Evolutionary conservation across 2,888 invertebrate species (phyloP), one percentile per base, ranked within the genome.

Genomic region (Podotricha telesiphe): DNA sequence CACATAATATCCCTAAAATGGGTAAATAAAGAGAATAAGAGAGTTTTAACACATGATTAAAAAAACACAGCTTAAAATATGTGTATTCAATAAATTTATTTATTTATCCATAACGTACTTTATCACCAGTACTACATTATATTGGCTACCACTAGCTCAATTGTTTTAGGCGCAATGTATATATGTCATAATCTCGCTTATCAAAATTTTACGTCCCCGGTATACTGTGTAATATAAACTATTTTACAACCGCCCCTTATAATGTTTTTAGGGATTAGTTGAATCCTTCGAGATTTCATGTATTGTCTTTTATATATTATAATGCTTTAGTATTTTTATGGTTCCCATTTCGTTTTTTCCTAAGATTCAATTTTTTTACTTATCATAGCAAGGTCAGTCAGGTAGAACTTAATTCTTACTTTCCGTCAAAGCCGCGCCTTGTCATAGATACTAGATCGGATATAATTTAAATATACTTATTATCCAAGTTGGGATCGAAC

Each of bases 161-260:
- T 82, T 82, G 80, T 73, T 74, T 66, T 47, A 72, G 75, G 73
- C 75, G n/a, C 74, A 79, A 77, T 78, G 76, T 65, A 69, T 63
- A 73, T 77, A 76, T 77, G 76, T 78, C 78, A 78, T 85, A 84
- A 86, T 80, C 79, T 75, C 74, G 67, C 75, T 80, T 81, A 87
- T 87, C 83, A 86, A 87, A 85, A 83, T 79, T 87, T 87, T 86
- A 87, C 79, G 83, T 78, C 76, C 77, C 19, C 4, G 0, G 0
- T 42, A 45, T 59, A 45, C 45, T 15, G 10, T 22, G 22, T 11
- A 80, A 80, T 85, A 81, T 87, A 84, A 86, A 84, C 79, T 77
- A 78, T 79, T 87, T 86, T 82, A 86, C 80, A 78, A 77, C 80
- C 75, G 76, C 59, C 78, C 78, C 79, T 79, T 81, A 77, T 75